Percentiles rank a stretch among this genome's conserved stretches.
These are phyloP conservation scores for Mallotus villosus DNA, from an alignment of 2,797 vertebrate genomes.

Conservation along the genomic window DNA sequence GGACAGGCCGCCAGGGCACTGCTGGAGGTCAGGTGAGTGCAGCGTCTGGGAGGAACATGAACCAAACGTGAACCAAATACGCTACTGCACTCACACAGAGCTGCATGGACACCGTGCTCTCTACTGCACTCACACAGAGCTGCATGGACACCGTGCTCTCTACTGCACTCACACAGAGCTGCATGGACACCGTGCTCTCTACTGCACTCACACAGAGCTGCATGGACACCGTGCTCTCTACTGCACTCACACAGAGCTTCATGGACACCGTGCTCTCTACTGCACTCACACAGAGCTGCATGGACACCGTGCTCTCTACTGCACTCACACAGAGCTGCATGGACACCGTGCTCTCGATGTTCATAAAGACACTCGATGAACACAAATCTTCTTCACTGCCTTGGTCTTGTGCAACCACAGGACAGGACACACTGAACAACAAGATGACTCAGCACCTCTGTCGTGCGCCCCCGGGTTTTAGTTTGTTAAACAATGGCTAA, in stretches of 20 bases:
- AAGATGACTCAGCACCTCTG: too few species aligned
- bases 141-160: not conserved
- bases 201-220: not conserved
- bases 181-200: not conserved
- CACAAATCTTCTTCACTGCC: not conserved
- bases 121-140: not conserved
- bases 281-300: not conserved
- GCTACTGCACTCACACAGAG: not conserved
- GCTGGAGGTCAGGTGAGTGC: not conserved
- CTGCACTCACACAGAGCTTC: not conserved
- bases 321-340: not conserved
- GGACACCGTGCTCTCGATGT: not conserved
- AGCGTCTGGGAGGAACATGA: not conserved
- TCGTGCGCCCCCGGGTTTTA: too few species aligned
- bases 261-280: not conserved
- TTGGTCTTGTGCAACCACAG: not conserved
- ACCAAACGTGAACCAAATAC: not conserved
- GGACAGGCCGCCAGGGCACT: slow-evolving; percentile 81
- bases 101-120: too few species aligned
- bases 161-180: not conserved
- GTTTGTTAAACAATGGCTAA: too few species aligned
- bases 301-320: not conserved
- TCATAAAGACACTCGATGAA: not conserved
- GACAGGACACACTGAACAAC: too few species aligned
- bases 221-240: not conserved